Percentiles rank a stretch among this genome's conserved stretches.
These are phyloP conservation scores for Vireo griseus DNA, from an alignment of 2,797 vertebrate species.

Conservation along the genomic window DNA sequence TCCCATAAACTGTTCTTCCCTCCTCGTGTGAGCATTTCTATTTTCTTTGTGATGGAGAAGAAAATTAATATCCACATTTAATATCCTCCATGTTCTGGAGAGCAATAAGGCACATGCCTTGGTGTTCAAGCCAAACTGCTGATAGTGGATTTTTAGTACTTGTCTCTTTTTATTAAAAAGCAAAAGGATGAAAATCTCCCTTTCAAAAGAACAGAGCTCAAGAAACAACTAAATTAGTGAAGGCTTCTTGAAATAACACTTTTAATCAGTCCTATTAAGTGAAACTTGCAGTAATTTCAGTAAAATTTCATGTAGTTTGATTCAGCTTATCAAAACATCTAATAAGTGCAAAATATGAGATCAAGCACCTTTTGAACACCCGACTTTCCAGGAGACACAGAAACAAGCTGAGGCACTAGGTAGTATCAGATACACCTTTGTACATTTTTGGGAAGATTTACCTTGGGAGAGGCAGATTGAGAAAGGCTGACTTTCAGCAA, in stretches of 20 bases:
- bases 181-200: not conserved
- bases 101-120: not conserved
- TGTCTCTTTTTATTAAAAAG: not conserved
- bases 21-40: not conserved
- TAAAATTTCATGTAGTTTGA: not conserved
- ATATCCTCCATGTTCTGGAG: not conserved
- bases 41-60: not conserved
- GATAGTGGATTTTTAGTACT: conserved; percentile 1
- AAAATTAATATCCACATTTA: conserved; percentile 36
- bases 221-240: not conserved
- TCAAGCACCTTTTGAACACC: not conserved
- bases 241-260: not conserved
- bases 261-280: not conserved
- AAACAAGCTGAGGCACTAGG: not conserved
- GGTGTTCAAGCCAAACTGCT: not conserved
- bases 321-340: not conserved
- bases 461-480: not conserved
- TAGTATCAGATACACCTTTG: not conserved
- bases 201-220: not conserved
- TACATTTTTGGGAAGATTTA: not conserved
- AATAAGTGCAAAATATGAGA: not conserved
- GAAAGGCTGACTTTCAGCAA: not conserved
- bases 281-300: not conserved
- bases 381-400: not conserved
- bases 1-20: not conserved